Conservation (phyloP, 2,888 invertebrate genomes). For the Hyppa rectilinea region DNA sequence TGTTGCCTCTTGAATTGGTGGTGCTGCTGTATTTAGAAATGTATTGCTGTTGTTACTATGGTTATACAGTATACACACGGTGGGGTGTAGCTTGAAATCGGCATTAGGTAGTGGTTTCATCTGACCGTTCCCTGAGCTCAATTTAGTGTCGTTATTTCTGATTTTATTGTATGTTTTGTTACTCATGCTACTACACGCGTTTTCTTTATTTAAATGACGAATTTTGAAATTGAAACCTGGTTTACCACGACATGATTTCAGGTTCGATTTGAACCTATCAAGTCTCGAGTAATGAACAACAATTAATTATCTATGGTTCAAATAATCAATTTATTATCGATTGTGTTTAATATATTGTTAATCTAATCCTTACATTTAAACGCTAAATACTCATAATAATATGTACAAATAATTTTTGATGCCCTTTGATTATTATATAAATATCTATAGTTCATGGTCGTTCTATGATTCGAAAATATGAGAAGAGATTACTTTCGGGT, state of each 20-base stretch:
- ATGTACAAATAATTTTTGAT: no score
- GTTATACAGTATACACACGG: background rate
- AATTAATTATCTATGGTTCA: background rate
- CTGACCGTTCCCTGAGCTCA: background rate
- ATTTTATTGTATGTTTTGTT: background rate
- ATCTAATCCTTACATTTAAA: no score
- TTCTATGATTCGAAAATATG: no score
- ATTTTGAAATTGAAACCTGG: no score
- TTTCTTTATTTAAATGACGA: no score
- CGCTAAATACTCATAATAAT: no score
- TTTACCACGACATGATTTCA: background rate
- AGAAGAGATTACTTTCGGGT: no score
- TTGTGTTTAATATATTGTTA: no score
- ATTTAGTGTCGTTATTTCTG: background rate
- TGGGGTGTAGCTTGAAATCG: background rate
- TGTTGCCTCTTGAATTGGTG: constrained; percentile 79
- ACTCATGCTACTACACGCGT: background rate
- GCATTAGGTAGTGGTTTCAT: background rate
- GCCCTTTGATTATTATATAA: no score
- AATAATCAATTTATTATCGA: no score
- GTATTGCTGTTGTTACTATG: background rate
- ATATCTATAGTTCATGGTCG: no score
- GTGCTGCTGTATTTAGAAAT: constrained; percentile 69
- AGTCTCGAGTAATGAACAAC: background rate
- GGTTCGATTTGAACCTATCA: background rate